A percentile compares a stretch with the other conserved stretches of the same genome.
These are phyloP conservation scores for Trachymyrmex cornetzi DNA, from an alignment of 1,140 invertebrate genomes.

Conservation along the genomic window DNA sequence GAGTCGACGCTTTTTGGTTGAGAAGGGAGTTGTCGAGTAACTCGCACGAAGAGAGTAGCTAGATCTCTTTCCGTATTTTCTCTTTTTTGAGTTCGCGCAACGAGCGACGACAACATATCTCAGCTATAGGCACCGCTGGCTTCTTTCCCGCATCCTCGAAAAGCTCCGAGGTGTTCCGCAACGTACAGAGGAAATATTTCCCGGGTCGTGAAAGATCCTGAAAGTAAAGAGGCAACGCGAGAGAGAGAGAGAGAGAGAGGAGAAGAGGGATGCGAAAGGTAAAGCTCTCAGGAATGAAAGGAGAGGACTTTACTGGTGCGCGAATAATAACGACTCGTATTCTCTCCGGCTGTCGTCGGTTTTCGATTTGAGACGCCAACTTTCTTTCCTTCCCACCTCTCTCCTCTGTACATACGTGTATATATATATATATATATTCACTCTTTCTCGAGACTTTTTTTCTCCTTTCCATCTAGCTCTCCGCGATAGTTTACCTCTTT, in stretches of 20 bases:
- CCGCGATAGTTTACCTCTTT: constrained; percentile 15
- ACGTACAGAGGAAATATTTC: constrained; percentile 66
- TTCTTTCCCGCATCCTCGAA: constrained; percentile 55
- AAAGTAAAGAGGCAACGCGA: constrained; percentile 9
- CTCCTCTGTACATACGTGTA: neutral
- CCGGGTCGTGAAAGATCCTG: constrained; percentile 60
- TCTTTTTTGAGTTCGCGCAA: constrained; percentile 1
- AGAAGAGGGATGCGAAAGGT: constrained; percentile 13
- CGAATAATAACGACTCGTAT: constrained; percentile 79
- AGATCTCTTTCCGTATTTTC: neutral
- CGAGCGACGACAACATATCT: constrained; percentile 3
- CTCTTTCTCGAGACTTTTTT: constrained; percentile 16
- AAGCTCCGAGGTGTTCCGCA: constrained; percentile 56
- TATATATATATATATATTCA: neutral
- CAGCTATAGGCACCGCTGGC: constrained; percentile 15
- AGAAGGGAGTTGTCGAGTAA: constrained; percentile 3
- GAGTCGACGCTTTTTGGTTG: constrained; percentile 68
- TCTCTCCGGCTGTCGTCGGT: constrained; percentile 69
- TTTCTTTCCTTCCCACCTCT: neutral
- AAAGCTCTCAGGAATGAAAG: constrained; percentile 67
- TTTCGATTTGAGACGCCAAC: constrained; percentile 70
- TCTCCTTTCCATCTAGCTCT: neutral
- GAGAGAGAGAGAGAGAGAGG: neutral
- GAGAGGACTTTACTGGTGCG: constrained; percentile 67
- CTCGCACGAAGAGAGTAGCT: constrained; percentile 19